These are phyloP conservation scores for Cyphomyrus plagiostoma DNA, from an alignment of 2,113 vertebrate species.

Conservation along the genomic window DNA sequence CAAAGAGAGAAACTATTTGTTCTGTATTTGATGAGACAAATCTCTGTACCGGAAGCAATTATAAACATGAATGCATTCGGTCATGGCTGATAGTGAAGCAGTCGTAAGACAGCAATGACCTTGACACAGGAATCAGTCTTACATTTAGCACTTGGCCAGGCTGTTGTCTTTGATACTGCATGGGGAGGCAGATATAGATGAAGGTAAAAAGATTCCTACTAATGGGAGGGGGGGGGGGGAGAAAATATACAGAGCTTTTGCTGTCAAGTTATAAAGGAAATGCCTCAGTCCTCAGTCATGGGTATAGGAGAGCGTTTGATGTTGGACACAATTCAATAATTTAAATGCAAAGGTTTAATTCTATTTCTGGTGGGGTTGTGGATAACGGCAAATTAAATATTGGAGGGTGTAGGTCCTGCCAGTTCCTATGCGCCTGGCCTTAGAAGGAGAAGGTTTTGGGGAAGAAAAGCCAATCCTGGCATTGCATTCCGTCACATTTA, in stretches of 20 bases:
- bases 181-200: background rate
- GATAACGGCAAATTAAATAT: too few species aligned
- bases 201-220: background rate
- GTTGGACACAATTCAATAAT: background rate
- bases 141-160: background rate
- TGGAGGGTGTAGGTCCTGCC: too few species aligned
- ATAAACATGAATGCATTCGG: background rate
- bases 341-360: background rate
- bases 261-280: background rate
- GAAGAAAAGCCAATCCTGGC: background rate
- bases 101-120: background rate
- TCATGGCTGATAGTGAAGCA: background rate
- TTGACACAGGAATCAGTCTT: background rate
- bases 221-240: background rate
- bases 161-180: background rate
- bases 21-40: background rate
- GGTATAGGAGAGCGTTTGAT: background rate
- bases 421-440: background rate
- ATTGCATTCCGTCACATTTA: background rate
- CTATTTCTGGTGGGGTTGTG: background rate
- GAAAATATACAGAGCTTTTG: background rate
- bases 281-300: background rate
- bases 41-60: conserved; percentile 6
- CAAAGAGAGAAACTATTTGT: background rate
- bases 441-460: background rate